Evolutionary conservation across 2,797 vertebrate species (phyloP).

Genomic region (Cuniculus paca): DNA sequence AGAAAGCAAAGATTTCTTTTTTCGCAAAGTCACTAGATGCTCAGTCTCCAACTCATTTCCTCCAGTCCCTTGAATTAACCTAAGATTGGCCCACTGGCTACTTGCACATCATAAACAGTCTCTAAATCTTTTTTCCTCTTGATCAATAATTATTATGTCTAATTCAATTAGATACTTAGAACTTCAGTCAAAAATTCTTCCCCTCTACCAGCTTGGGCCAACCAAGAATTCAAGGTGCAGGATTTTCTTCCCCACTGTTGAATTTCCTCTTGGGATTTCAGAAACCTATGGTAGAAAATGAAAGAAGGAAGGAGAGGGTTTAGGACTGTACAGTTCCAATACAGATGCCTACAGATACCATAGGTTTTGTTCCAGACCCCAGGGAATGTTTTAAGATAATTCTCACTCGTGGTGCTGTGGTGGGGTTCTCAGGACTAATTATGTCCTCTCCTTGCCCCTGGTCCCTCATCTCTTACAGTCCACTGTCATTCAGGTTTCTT

Average conservation of each 20-base stretch:
- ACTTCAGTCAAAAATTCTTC: neutral
- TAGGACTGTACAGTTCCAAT: neutral
- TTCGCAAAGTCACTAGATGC: neutral
- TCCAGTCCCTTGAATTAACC: neutral
- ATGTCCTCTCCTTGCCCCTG: neutral
- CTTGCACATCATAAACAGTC: neutral
- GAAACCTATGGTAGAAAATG: neutral
- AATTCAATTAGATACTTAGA: neutral
- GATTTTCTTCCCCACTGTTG: neutral
- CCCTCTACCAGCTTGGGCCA: neutral
- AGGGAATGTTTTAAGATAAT: neutral
- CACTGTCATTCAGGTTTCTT: neutral
- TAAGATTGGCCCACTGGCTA: neutral
- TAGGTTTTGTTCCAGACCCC: neutral
- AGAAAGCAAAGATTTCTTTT: neutral
- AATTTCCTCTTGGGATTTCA: neutral
- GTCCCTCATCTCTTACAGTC: neutral
- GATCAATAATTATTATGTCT: neutral
- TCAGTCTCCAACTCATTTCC: neutral
- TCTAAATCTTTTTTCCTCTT: neutral
- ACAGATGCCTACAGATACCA: accelerated
- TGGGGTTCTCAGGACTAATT: neutral
- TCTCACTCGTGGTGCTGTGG: neutral
- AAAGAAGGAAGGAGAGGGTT: neutral
- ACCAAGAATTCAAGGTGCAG: neutral